phyloP scores from a whole-genome alignment of 1,140 invertebrate genomes.

The Ips nitidus region DNA sequence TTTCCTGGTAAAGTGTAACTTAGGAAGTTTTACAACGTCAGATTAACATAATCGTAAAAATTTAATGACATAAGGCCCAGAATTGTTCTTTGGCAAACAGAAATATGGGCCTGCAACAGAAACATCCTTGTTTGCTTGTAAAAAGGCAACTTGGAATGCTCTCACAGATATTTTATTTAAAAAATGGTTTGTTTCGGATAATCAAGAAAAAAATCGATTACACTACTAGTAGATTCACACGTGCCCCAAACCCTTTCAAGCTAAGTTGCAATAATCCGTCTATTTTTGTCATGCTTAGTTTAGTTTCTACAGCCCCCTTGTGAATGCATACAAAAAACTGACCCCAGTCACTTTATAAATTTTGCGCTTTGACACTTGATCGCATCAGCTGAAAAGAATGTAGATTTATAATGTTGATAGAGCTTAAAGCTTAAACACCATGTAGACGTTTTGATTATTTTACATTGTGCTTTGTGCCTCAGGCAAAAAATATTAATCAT shows the following conservation, averaged over 20 bases:
- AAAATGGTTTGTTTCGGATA: too few relatives aligned
- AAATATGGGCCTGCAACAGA: constrained; percentile 12
- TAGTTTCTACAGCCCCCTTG: background rate
- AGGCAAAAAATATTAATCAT: constrained; percentile 20
- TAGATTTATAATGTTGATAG: constrained; percentile 30
- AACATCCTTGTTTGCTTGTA: constrained; percentile 13
- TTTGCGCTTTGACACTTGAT: constrained; percentile 18
- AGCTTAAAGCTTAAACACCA: constrained; percentile 28
- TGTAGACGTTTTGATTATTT: constrained; percentile 29
- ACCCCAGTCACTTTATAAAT: constrained; percentile 22
- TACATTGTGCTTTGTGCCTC: constrained; percentile 15
- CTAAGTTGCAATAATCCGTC: background rate
- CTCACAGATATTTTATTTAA: too few relatives aligned
- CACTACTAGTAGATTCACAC: too few relatives aligned
- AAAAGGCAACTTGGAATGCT: too few relatives aligned
- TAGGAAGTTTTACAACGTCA: constrained; percentile 25
- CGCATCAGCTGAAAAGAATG: constrained; percentile 11
- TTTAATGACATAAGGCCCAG: constrained; percentile 24
- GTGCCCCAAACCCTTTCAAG: too few relatives aligned
- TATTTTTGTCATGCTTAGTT: background rate
- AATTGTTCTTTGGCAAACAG: constrained; percentile 34
- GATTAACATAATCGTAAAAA: constrained; percentile 35
- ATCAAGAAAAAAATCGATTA: too few relatives aligned
- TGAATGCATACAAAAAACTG: constrained; percentile 11
- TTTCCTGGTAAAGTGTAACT: constrained; percentile 12